Conservation (phyloP, 2,888 invertebrate genomes). For the Notodonta dromedarius region DNA sequence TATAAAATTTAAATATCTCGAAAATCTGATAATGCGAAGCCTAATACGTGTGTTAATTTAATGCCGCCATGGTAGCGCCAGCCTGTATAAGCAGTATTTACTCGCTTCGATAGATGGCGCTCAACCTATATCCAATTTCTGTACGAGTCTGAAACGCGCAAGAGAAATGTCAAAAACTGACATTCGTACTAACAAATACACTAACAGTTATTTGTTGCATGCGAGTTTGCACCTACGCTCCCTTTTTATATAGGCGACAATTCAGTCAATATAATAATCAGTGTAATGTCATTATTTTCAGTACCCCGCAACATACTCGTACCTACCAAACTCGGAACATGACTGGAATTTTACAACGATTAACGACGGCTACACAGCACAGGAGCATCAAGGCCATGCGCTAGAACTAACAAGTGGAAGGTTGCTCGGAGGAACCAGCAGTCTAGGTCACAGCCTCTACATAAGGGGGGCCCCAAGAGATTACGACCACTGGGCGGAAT, state of each 20-base stretch:
- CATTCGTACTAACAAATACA: too few species aligned
- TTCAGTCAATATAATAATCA: background rate
- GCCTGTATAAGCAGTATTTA: too few species aligned
- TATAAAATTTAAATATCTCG: too few species aligned
- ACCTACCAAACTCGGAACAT: conserved; percentile 26
- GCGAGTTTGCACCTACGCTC: background rate
- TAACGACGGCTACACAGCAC: conserved; percentile 35
- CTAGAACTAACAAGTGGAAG: conserved; percentile 44
- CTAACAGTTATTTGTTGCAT: background rate
- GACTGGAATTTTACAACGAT: conserved; percentile 49
- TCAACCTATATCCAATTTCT: too few species aligned
- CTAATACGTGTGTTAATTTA: too few species aligned
- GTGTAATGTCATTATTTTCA: conserved; percentile 24
- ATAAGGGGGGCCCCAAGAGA: conserved; percentile 42
- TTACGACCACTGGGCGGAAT: conserved; percentile 45
- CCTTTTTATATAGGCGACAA: background rate
- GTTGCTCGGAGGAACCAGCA: conserved; percentile 53
- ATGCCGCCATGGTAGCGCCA: too few species aligned
- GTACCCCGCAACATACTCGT: conserved; percentile 37
- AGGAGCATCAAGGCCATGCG: conserved; percentile 15
- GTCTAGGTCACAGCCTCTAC: conserved; percentile 43
- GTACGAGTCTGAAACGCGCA: too few species aligned
- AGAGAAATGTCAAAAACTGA: too few species aligned
- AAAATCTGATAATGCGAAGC: too few species aligned
- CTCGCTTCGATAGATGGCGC: too few species aligned